Percentiles rank a stretch among this genome's conserved stretches.
Conservation (phyloP, 2,888 invertebrate genomes). For the Acleris holmiana region DNA sequence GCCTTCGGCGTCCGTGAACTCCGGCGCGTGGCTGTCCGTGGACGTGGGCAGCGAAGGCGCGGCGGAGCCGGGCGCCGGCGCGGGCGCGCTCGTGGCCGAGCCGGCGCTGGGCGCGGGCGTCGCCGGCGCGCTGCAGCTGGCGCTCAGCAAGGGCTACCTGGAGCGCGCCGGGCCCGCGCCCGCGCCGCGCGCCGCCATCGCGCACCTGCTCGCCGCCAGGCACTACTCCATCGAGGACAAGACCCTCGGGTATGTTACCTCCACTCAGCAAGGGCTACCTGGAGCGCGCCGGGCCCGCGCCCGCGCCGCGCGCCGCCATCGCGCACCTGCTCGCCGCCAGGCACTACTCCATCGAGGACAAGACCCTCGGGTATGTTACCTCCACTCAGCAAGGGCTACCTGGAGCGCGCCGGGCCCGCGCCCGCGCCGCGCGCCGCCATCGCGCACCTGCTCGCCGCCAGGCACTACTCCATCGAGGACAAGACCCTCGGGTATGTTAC, state of each 20-base stretch:
- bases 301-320: slow-evolving; percentile 65
- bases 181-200: slow-evolving; percentile 70
- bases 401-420: slow-evolving; percentile 92
- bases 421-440: slow-evolving; percentile 78
- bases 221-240: slow-evolving; percentile 54
- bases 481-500: slow-evolving; percentile 30
- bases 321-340: slow-evolving; percentile 60
- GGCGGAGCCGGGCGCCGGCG: slow-evolving; percentile 68
- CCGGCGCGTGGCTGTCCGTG: slow-evolving; percentile 94
- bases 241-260: slow-evolving; percentile 39
- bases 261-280: too few species aligned
- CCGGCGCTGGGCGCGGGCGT: slow-evolving; percentile 96
- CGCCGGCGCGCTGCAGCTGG: slow-evolving; percentile 94
- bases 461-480: slow-evolving; percentile 53
- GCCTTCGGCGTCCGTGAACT: slow-evolving; percentile 73
- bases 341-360: slow-evolving; percentile 53
- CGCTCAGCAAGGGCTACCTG: slow-evolving; percentile 96
- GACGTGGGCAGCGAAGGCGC: slow-evolving; percentile 81
- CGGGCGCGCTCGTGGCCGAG: slow-evolving; percentile 91
- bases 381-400: slow-evolving; percentile 53
- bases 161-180: slow-evolving; percentile 91
- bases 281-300: slow-evolving; percentile 88
- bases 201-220: slow-evolving; percentile 58
- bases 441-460: slow-evolving; percentile 59
- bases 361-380: slow-evolving; percentile 41